Evolutionary conservation across 2,113 vertebrate genomes (phyloP), one percentile per base, ranked within the genome.

Genomic region (Leuciscus idus): DNA sequence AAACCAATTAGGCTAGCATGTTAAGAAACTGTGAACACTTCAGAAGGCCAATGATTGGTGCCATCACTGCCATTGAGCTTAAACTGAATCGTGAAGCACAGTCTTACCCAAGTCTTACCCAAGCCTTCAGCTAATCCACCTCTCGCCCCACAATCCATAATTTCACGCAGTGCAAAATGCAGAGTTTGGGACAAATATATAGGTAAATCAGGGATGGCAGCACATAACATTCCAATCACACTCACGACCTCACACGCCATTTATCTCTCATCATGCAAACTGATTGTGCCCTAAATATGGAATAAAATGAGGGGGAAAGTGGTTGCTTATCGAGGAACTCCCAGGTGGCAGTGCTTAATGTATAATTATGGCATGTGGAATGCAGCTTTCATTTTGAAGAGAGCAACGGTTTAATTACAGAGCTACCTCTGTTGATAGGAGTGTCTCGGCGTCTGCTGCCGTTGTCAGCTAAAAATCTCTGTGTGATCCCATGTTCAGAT

Each of bases 231-330:
- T 33, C 76, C 83, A 89, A 70, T 90, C 57, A 85, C 59, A 26
- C 62, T 68, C 64, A 61, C 3, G n/a, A 83, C 74, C 28, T 87
- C 43, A 55, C 36, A 66, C 36, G 50, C 43, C 39, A 85, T 90
- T 92, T 89, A 66, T 68, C 77, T 87, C 66, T 84, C 84, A 92
- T 86, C 76, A 72, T 50, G 92, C 87, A 57, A 86, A 83, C 62
- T 86, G 46, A 72, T 72, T 83, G 84, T 89, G 76, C 50, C 85
- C 77, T 88, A 87, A 91, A 91, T 90, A 59, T 79, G 82, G 52
- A 88, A 66, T 77, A 81, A 82, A 80, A 83, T 76, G 6, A 59
- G 78, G 82, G 52, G 15, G 68, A 48, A 46, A 73, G 68, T 81
- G 61, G 64, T 73, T 64, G 30, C 75, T 89, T 90, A 86, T 85